These are phyloP conservation scores for Myrmophylax atrothorax DNA, from an alignment of 2,113 vertebrate genomes.

Conservation along the genomic window DNA sequence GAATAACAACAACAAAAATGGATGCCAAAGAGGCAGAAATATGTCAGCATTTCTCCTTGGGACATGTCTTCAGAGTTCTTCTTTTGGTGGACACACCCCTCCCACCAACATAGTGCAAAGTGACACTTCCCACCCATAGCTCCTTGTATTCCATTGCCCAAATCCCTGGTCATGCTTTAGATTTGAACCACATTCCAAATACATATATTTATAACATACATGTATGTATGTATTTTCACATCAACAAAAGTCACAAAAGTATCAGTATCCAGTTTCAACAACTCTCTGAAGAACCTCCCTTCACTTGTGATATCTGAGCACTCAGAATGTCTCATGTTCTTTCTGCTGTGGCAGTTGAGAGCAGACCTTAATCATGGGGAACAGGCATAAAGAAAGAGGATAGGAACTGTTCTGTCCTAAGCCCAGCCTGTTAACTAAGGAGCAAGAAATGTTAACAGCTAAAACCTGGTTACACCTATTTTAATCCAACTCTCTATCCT, in stretches of 20 bases:
- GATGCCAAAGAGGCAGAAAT: background rate
- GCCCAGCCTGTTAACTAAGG: background rate
- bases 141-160: background rate
- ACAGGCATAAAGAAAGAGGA: background rate
- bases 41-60: background rate
- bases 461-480: background rate
- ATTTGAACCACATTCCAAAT: background rate
- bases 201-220: background rate
- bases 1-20: background rate
- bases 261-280: background rate
- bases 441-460: background rate
- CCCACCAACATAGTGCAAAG: background rate
- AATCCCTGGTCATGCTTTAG: background rate
- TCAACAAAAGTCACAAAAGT: background rate
- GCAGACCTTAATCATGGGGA: background rate
- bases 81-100: background rate
- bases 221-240: background rate
- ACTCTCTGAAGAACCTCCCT: background rate
- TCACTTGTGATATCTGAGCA: background rate
- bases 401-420: background rate
- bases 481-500: background rate
- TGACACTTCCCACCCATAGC: background rate
- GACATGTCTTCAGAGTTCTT: background rate
- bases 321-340: background rate
- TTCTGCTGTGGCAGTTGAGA: background rate